Evolutionary conservation across 2,797 vertebrate species (phyloP).

Genomic region (Australoheros facetus): DNA sequence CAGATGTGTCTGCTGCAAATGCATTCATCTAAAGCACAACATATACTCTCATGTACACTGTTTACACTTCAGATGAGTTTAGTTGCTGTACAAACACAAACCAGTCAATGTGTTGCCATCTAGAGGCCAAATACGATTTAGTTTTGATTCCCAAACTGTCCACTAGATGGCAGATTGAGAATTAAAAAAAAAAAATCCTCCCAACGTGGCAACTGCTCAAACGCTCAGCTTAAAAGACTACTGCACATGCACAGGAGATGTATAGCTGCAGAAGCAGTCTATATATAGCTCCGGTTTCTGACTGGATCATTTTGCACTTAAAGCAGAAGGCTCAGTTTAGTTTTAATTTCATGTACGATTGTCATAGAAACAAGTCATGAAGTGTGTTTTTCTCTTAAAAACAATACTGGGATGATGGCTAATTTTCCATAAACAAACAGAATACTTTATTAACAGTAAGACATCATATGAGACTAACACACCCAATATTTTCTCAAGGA

Average conservation of each 20-base stretch:
- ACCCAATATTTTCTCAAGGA: background rate
- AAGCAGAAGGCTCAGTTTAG: slow-evolving; percentile 16
- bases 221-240: background rate
- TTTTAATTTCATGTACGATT: background rate
- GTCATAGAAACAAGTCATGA: background rate
- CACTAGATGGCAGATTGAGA: slow-evolving; percentile 58
- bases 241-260: background rate
- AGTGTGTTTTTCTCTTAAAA: fast-evolving
- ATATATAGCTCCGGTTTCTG: slow-evolving; percentile 15
- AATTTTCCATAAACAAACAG: background rate
- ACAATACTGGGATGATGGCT: background rate
- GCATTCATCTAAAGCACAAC: background rate
- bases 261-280: background rate
- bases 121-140: slow-evolving; percentile 4
- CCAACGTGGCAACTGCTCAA: slow-evolving; percentile 58
- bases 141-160: background rate
- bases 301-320: background rate
- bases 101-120: background rate
- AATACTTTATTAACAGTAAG: background rate
- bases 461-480: background rate
- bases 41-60: background rate
- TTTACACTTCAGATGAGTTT: background rate
- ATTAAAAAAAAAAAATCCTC: background rate
- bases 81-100: background rate
- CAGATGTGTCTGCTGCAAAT: background rate